Base-by-base conservation (phyloP, 2,888 invertebrate species). In the Synergus itoensis region DNA sequence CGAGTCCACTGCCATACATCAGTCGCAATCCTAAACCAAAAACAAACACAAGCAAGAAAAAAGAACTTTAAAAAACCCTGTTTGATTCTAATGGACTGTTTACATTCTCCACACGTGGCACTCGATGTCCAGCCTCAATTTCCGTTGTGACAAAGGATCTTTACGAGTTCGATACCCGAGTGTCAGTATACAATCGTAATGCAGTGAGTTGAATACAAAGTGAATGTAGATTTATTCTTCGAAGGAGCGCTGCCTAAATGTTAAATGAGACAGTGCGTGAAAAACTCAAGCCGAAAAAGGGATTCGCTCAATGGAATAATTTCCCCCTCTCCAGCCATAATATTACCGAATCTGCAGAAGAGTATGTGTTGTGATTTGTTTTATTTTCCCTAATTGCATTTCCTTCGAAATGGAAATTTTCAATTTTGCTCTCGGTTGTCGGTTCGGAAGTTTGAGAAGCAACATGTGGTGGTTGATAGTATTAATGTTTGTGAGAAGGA, bases 401-500 rank as follows among this genome's bases (percentile, higher is more conserved):
- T n/a, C 53, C 14, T 8, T n/a, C 1, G 8, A 16, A 53, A 53
- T 53, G 53, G 21, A 12, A 21, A 60, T 60, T 3, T 60, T 21
- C 12, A 60, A 9, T 53, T 53, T 8, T n/a, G n/a, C n/a, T 53
- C 16, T 53, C 8, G n/a, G n/a, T n/a, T 53, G n/a, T 8, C n/a
- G n/a, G n/a, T 53, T 53, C 53, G 53, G n/a, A 53, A 53, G 36
- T n/a, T 12, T 45, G 12, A 41, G 28, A 43, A 48, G 73, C 76
- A 83, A 82, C 64, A 86, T 87, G 86, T 82, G 81, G 84, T 86
- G 87, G 85, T 80, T 84, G 45, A 41, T 86, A 53, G 63, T 85
- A 69, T 53, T 84, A 41, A 79, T 83, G 77, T 82, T 86, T 36
- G 78, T 82, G 77, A 79, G 83, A 45, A 79, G 78, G n/a, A 83